Conservation (phyloP, 2,113 vertebrate genomes). For the Corythoichthys haematopterus region DNA sequence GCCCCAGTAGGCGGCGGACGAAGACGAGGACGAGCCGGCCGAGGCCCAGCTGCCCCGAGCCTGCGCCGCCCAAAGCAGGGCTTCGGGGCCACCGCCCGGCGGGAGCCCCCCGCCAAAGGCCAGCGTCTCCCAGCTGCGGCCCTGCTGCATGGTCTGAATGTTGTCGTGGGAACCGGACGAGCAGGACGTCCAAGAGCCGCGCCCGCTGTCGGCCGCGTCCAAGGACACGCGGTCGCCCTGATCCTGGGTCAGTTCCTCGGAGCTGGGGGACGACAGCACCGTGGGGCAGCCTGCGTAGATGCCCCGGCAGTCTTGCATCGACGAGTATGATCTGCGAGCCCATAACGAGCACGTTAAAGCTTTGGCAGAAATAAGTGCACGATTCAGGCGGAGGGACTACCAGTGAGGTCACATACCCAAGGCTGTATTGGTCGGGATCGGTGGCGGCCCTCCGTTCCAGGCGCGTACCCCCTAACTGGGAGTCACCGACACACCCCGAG, state of each 20-base stretch:
- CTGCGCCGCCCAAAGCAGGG: conserved; percentile 83
- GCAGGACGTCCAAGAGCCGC: conserved; percentile 97
- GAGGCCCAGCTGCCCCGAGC: conserved; percentile 93
- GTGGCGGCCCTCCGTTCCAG: conserved; percentile 82
- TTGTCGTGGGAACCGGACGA: conserved; percentile 97
- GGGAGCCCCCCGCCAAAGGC: conserved; percentile 80
- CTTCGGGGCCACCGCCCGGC: conserved; percentile 68
- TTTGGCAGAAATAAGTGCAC: background rate
- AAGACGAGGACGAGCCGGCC: conserved; percentile 73
- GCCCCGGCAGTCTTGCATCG: conserved; percentile 84
- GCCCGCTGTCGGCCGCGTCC: conserved; percentile 94
- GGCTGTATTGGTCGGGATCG: conserved; percentile 91
- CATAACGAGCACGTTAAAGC: background rate
- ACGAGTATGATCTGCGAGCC: conserved; percentile 79
- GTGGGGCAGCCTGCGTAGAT: conserved; percentile 82
- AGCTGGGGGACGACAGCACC: conserved; percentile 90
- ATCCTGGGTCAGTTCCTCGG: conserved; percentile 94
- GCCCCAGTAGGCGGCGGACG: conserved; percentile 91
- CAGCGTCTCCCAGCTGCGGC: conserved; percentile 92
- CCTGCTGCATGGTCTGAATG: conserved; percentile 96
- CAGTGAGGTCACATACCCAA: conserved; percentile 74
- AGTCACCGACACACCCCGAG: conserved; percentile 82
- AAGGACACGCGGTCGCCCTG: conserved; percentile 93
- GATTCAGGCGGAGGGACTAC: background rate
- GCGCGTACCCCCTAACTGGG: conserved; percentile 77